Evolutionary conservation across 2,888 invertebrate genomes (phyloP).

Genomic region (Drosophila helvetica): DNA sequence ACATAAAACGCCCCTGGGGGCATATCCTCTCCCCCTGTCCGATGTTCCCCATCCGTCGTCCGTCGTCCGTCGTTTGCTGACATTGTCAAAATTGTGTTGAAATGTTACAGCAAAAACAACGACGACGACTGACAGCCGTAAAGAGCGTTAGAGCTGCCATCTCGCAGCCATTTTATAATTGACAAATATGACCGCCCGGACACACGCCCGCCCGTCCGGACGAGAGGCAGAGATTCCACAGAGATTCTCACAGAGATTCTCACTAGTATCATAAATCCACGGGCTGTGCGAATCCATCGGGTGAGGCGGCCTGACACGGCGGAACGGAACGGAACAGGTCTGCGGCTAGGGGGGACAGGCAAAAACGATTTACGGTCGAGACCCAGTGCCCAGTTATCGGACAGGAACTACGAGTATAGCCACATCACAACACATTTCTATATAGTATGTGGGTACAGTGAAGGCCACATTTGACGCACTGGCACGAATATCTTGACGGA

Average conservation of each 20-base stretch:
- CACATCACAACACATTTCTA: background rate
- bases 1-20: conserved; percentile 10
- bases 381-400: background rate
- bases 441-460: too few relatives aligned
- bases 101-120: conserved; percentile 48
- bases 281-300: background rate
- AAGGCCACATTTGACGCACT: too few relatives aligned
- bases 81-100: conserved; percentile 59
- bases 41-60: conserved; percentile 13
- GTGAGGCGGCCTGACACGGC: background rate
- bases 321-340: background rate
- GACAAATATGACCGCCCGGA: conserved; percentile 58
- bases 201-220: conserved; percentile 35
- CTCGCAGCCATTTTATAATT: conserved; percentile 47
- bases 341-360: background rate
- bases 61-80: conserved; percentile 43
- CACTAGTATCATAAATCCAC: conserved; percentile 8
- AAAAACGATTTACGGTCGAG: conserved; percentile 7
- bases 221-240: background rate
- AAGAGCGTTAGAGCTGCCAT: conserved; percentile 49
- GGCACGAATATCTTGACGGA: background rate
- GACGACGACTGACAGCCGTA: conserved; percentile 43
- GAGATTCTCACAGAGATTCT: background rate
- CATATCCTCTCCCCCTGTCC: conserved; percentile 7
- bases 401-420: background rate